Percentiles rank a stretch among this genome's conserved stretches.
Evolutionary conservation across 2,113 vertebrate genomes (phyloP).

Genomic region (Potamarius usumacintae): DNA sequence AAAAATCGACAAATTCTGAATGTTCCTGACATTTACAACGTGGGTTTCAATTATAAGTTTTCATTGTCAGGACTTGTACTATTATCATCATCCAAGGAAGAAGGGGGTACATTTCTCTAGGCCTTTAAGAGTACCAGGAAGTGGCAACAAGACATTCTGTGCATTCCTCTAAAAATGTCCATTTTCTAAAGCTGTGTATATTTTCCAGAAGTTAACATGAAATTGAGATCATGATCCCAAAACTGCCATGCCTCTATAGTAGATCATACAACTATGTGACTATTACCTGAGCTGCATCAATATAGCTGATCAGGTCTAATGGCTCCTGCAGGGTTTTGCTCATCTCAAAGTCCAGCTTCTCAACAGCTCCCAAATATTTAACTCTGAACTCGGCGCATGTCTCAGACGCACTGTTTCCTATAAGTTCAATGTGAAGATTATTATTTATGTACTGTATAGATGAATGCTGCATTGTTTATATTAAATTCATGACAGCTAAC

Average conservation of each 20-base stretch:
- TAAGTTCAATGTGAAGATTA: neutral
- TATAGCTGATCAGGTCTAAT: slow-evolving; percentile 93
- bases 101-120: no score
- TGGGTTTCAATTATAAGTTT: no score
- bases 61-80: no score
- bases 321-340: slow-evolving; percentile 86
- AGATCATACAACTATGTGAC: neutral
- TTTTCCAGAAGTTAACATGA: neutral
- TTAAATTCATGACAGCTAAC: slow-evolving; percentile 64
- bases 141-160: neutral
- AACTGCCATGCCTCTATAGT: neutral
- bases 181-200: neutral
- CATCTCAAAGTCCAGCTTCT: slow-evolving; percentile 85
- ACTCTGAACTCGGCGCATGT: slow-evolving; percentile 91
- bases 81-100: no score
- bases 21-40: no score
- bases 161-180: neutral
- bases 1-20: no score
- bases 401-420: slow-evolving; percentile 85
- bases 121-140: neutral
- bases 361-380: slow-evolving; percentile 91
- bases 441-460: neutral
- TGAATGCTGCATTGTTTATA: neutral
- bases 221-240: neutral
- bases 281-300: slow-evolving; percentile 92